Percentiles rank a stretch among this genome's conserved stretches.
Conservation (phyloP, 2,113 vertebrate species). For the Gnathonemus echidnorhynchus region DNA sequence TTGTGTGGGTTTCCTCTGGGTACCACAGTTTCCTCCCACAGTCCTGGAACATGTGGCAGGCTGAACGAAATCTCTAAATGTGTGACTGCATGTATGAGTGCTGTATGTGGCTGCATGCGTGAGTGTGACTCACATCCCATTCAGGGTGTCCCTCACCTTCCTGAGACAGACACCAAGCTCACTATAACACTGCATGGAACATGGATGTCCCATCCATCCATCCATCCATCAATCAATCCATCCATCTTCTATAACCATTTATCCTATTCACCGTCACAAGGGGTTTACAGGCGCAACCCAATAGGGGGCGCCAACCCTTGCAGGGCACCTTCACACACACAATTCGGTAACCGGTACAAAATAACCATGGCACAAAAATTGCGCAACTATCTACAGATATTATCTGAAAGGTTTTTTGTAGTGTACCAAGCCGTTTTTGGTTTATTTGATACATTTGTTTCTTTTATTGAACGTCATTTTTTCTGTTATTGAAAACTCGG, state of each 20-base stretch:
- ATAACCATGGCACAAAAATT: too few species aligned
- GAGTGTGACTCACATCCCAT: background rate
- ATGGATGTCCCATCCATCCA: background rate
- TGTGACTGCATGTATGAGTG: background rate
- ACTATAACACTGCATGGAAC: background rate
- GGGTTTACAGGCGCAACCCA: background rate
- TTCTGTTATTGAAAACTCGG: too few species aligned
- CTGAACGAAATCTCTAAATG: background rate
- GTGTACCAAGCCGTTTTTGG: too few species aligned
- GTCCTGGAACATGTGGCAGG: background rate
- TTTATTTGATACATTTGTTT: too few species aligned
- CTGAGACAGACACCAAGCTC: background rate
- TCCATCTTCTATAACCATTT: background rate
- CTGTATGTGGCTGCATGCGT: background rate
- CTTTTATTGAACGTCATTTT: too few species aligned
- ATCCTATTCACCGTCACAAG: background rate
- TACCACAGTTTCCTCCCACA: background rate
- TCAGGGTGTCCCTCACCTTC: background rate
- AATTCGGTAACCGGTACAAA: background rate
- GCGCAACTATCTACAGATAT: too few species aligned
- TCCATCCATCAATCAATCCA: too few species aligned
- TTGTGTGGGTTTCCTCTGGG: background rate
- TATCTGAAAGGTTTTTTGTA: too few species aligned
- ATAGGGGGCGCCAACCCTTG: background rate
- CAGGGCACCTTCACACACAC: background rate